A percentile compares a stretch with the other conserved stretches of the same genome.
Evolutionary conservation across 2,113 vertebrate species (phyloP).

Genomic region (Heptranchias perlo): DNA sequence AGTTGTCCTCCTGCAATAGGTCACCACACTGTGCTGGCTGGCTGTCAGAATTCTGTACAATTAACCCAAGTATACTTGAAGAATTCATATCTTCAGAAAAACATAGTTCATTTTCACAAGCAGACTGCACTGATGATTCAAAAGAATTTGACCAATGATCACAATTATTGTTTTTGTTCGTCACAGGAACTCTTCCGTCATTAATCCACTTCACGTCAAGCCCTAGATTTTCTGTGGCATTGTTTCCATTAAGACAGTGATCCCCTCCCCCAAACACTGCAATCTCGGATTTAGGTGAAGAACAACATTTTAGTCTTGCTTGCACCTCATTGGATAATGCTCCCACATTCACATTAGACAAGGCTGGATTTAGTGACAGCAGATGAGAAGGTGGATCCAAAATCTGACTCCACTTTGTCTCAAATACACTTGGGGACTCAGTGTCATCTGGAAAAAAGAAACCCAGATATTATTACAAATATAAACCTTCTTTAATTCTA

Average conservation of each 20-base stretch:
- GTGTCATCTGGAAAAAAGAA: conserved; percentile 71
- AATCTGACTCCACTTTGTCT: conserved; percentile 92
- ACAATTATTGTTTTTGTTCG: conserved; percentile 52
- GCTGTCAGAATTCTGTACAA: conserved; percentile 28
- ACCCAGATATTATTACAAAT: not conserved
- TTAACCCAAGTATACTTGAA: not conserved
- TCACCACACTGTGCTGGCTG: not conserved
- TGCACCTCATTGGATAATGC: conserved; percentile 67
- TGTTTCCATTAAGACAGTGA: conserved; percentile 58
- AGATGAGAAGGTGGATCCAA: conserved; percentile 71
- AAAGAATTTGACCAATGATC: conserved; percentile 51
- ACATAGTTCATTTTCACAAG: conserved; percentile 50
- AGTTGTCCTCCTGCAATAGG: not conserved
- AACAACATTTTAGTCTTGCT: conserved; percentile 70
- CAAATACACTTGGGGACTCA: conserved; percentile 74
- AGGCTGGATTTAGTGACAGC: conserved; percentile 68
- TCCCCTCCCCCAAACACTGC: conserved; percentile 50
- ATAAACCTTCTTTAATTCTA: not conserved
- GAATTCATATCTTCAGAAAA: conserved; percentile 60
- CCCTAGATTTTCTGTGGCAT: conserved; percentile 59
- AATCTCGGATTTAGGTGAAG: conserved; percentile 55
- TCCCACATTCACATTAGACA: conserved; percentile 64
- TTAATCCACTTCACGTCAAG: conserved; percentile 66
- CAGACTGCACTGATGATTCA: conserved; percentile 52
- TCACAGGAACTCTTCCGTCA: conserved; percentile 66